A percentile compares a stretch with the other conserved stretches of the same genome.
These are phyloP conservation scores for Amphiprion ocellaris DNA, from an alignment of 2,113 vertebrate species.

Conservation along the genomic window DNA sequence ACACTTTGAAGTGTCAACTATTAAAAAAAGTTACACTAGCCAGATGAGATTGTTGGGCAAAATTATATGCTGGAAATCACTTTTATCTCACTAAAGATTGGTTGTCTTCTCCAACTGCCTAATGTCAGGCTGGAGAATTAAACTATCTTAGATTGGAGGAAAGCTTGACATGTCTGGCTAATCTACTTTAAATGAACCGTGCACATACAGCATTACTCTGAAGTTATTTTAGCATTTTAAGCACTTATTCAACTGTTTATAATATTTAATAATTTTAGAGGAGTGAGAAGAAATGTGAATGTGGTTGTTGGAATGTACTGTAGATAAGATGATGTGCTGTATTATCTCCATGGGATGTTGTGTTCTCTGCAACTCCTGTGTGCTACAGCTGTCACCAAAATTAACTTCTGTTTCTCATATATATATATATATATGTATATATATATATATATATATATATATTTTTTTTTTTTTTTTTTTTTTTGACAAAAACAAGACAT, in stretches of 20 bases:
- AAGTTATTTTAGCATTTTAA: slow-evolving; percentile 36
- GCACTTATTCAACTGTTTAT: slow-evolving; percentile 34
- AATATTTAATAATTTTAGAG: slow-evolving; percentile 22
- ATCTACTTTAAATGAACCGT: slow-evolving; percentile 57
- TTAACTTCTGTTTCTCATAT: slow-evolving; percentile 18
- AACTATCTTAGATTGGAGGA: slow-evolving; percentile 43
- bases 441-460: no score
- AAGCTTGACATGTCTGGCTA: slow-evolving; percentile 47
- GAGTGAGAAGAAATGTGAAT: slow-evolving; percentile 28
- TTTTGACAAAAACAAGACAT: slow-evolving; percentile 27
- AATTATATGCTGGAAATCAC: slow-evolving; percentile 62
- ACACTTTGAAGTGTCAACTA: slow-evolving; percentile 68
- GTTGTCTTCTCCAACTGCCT: slow-evolving; percentile 58
- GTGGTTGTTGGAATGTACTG: slow-evolving; percentile 9
- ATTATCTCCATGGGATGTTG: slow-evolving; percentile 2
- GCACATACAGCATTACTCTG: slow-evolving; percentile 24
- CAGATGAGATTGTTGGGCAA: slow-evolving; percentile 61
- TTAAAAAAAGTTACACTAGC: slow-evolving; percentile 61
- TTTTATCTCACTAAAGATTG: slow-evolving; percentile 61
- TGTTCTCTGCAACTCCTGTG: slow-evolving; percentile 22
- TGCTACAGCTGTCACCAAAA: slow-evolving; percentile 42
- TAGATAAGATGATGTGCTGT: slow-evolving; percentile 35
- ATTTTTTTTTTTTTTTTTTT: no score
- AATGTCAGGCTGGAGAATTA: slow-evolving; percentile 49
- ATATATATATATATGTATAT: no score